phyloP scores from a whole-genome alignment of 2,113 vertebrate species.

The Solea senegalensis region DNA sequence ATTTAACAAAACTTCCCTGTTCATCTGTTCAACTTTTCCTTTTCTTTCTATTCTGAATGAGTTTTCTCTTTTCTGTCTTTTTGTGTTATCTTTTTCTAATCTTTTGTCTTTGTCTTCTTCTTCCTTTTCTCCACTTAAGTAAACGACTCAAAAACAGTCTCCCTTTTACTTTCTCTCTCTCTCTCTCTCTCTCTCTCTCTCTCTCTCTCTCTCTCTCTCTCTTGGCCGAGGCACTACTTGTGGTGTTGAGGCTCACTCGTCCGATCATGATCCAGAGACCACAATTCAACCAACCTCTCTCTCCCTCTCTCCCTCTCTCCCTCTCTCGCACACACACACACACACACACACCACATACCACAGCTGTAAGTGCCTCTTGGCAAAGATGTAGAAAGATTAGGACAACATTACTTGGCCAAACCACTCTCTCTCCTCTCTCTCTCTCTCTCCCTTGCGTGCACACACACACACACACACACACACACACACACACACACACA shows the following conservation, averaged over 20 bases:
- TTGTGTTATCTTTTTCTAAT: neutral
- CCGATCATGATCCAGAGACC: slow-evolving; percentile 38
- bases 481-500: slow-evolving; percentile 20
- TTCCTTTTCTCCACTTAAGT: neutral
- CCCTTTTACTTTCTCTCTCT: neutral
- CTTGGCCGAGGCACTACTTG: slow-evolving; percentile 14
- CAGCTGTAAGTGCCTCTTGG: slow-evolving; percentile 60
- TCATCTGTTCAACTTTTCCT: no score
- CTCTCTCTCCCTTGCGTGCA: no score
- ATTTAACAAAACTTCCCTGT: no score
- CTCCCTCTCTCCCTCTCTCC: neutral
- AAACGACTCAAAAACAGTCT: neutral
- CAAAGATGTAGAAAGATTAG: slow-evolving; percentile 42
- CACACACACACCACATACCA: slow-evolving; percentile 22
- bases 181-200: neutral
- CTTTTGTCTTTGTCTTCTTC: neutral
- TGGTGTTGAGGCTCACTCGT: slow-evolving; percentile 25
- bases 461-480: slow-evolving; percentile 11
- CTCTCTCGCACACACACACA: neutral
- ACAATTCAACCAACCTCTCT: slow-evolving; percentile 22
- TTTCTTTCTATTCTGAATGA: no score
- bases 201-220: neutral
- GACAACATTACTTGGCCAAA: slow-evolving; percentile 24
- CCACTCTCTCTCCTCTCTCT: neutral
- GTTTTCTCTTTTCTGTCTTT: no score